Evolutionary conservation across 1,140 invertebrate genomes (phyloP), one percentile per base, ranked within the genome.

Genomic region (Procambarus virginalis): DNA sequence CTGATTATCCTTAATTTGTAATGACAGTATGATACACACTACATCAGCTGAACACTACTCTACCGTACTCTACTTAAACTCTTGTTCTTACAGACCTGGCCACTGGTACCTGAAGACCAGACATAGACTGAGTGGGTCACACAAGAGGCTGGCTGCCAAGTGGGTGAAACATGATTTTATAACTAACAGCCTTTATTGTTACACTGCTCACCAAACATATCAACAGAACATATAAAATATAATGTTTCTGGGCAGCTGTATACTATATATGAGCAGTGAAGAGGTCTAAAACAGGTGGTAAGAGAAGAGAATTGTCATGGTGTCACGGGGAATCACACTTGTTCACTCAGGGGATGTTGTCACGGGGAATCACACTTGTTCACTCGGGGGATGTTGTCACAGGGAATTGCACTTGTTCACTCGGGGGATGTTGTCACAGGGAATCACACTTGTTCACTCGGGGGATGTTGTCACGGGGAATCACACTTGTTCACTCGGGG

Each of bases 101-200:
- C 22, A 83, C 81, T 83, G 81, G 81, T 83, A 68, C 64, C 58
- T 83, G 81, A 68, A 64, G 81, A 68, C 81, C 81, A 83, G 64
- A 83, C 81, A 64, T 83, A 70, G 81, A 83, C 64, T 46, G 81
- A 83, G 81, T 83, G 81, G 81, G 48, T 83, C 81, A 83, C 81
- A 83, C 81, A 83, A 83, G 81, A 83, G 49, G 81, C 81, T 68
- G 81, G 81, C 81, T 83, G 81, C 48, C 81, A 83, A 83, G 81
- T 83, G 81, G 34, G 81, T 83, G 81, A 83, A 68, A 83, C 81
- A 83, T 83, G 58, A 83, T 83, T 83, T 83, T 83, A 83, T 83
- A 83, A 83, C 81, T 83, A 83, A 83, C 64, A 70, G 78, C 78
- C 78, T 80, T 80, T 58, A 55, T 51, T 80, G 78, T 55, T 80